These are phyloP conservation scores for Sternarchorhynchus goeldii DNA, from an alignment of 2,797 vertebrate genomes.

Conservation along the genomic window DNA sequence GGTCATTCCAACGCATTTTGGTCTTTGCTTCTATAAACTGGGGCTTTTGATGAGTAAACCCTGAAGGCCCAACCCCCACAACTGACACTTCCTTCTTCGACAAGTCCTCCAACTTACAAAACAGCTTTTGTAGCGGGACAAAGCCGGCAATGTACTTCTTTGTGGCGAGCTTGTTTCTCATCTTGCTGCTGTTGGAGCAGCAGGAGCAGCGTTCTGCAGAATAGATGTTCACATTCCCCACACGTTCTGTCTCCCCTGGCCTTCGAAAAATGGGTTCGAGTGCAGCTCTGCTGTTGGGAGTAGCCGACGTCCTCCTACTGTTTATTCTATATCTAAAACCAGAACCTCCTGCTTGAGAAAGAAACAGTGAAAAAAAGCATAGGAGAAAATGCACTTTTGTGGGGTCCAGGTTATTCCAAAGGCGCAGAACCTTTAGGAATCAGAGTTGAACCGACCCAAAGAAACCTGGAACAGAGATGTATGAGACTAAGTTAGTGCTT, in stretches of 20 bases:
- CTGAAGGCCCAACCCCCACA: conserved; percentile 65
- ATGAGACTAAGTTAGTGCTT: neutral
- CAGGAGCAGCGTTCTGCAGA: conserved; percentile 58
- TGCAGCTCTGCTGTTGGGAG: conserved; percentile 64
- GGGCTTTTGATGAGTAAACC: conserved; percentile 21
- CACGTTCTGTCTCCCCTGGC: conserved; percentile 64
- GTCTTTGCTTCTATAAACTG: conserved; percentile 16
- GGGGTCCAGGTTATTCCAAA: neutral
- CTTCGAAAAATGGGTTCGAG: conserved; percentile 66
- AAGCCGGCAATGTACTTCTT: conserved; percentile 75
- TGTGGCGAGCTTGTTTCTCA: conserved; percentile 69
- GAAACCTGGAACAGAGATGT: neutral
- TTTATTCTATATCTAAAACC: conserved; percentile 71
- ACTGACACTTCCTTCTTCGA: conserved; percentile 66
- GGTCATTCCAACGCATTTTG: conserved; percentile 4
- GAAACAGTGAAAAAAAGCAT: conserved; percentile 10
- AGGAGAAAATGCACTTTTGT: neutral
- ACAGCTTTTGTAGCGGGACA: conserved; percentile 71
- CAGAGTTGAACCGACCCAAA: neutral
- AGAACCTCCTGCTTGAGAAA: conserved; percentile 46
- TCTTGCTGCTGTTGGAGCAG: conserved; percentile 57
- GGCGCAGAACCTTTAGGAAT: neutral
- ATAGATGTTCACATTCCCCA: conserved; percentile 62
- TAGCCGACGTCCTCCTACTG: conserved; percentile 58
- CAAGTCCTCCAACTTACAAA: conserved; percentile 73